Conservation (phyloP, 2,888 invertebrate species). For the Ormyrus thymus region DNA sequence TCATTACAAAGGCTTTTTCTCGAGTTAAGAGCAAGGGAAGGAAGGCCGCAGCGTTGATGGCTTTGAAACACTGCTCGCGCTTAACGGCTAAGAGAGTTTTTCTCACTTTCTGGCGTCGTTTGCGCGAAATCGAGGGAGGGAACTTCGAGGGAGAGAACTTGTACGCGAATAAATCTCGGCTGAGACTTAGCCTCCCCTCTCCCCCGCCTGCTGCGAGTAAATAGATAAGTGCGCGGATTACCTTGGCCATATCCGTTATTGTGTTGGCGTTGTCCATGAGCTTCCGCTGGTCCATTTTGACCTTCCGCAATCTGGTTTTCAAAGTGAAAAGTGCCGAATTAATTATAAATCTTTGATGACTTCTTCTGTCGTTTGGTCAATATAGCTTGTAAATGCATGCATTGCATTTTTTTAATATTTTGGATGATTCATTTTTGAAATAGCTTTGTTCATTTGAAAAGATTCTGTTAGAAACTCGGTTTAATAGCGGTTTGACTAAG, state of each 20-base stretch:
- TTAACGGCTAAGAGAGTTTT: no score
- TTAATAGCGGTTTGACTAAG: no score
- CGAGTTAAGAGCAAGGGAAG: not conserved
- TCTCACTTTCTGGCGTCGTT: no score
- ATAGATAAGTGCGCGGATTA: slow-evolving; percentile 72
- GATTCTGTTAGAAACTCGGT: no score
- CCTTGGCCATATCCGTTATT: slow-evolving; percentile 99
- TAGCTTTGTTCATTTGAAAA: no score
- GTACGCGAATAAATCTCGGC: slow-evolving; percentile 64
- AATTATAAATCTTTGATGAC: no score
- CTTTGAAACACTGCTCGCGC: not conserved
- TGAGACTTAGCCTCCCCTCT: no score
- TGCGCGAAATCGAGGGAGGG: no score
- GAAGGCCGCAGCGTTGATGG: slow-evolving; percentile 4
- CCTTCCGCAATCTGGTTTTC: slow-evolving; percentile 88
- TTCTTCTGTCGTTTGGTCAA: slow-evolving; percentile 71
- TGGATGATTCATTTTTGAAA: no score
- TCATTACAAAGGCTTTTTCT: slow-evolving; percentile 13
- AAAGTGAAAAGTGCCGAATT: no score
- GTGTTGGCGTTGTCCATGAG: slow-evolving; percentile 99
- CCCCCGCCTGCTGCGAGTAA: no score
- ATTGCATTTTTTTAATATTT: not conserved
- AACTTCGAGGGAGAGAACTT: not conserved
- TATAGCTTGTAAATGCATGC: not conserved
- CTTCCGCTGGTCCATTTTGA: slow-evolving; percentile 99